Percentiles rank a stretch among this genome's conserved stretches.
These are phyloP conservation scores for Pimephales promelas DNA, from an alignment of 2,113 vertebrate species.

Conservation along the genomic window DNA sequence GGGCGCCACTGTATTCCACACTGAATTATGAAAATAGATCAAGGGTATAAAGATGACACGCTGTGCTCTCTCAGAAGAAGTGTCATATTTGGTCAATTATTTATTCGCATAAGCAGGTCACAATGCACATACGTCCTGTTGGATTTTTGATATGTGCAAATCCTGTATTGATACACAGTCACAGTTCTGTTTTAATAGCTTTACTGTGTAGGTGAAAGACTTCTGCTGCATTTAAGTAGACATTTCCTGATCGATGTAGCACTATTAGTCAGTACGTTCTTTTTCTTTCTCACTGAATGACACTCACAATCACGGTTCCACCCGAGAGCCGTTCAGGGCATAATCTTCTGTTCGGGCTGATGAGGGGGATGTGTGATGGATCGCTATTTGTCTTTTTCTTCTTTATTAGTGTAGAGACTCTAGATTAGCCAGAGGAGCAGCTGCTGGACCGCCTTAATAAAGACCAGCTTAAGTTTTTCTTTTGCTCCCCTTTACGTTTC, in stretches of 20 bases:
- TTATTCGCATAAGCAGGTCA: conserved; percentile 56
- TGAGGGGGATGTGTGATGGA: conserved; percentile 45
- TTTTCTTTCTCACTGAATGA: conserved; percentile 32
- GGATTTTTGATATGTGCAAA: not conserved
- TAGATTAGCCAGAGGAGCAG: conserved; percentile 43
- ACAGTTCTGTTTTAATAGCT: conserved; percentile 2
- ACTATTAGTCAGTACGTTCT: conserved; percentile 36
- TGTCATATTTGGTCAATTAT: conserved; percentile 52
- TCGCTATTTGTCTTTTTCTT: conserved; percentile 46
- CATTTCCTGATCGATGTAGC: conserved; percentile 37
- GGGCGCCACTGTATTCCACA: conserved; percentile 55
- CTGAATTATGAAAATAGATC: conserved; percentile 61
- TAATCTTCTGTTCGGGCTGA: conserved; percentile 37
- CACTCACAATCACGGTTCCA: conserved; percentile 24
- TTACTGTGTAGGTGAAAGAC: conserved; percentile 2
- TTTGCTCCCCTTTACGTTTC: conserved; percentile 44
- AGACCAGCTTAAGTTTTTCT: conserved; percentile 63
- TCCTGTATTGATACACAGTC: not conserved
- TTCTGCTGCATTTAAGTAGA: conserved; percentile 47
- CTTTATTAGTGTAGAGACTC: conserved; percentile 52
- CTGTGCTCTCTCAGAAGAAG: conserved; percentile 33
- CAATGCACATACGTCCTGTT: not conserved
- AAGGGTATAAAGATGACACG: conserved; percentile 52
- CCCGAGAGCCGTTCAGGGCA: not conserved
- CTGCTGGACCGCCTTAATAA: conserved; percentile 64